Conservation (phyloP, 2,888 invertebrate genomes). For the Cistogaster globosa region DNA sequence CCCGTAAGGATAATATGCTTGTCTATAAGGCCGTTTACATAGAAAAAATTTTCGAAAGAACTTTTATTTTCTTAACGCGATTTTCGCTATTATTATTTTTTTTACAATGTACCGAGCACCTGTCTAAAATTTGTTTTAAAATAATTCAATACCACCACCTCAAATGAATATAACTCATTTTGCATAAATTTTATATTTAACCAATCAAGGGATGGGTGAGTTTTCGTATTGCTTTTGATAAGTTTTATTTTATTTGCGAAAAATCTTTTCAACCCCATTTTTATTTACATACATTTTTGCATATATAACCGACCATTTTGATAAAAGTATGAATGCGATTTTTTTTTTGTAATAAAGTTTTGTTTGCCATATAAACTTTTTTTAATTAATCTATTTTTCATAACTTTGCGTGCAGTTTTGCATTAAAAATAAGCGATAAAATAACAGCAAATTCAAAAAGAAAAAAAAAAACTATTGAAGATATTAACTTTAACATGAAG, state of each 20-base stretch:
- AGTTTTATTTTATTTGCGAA: slow-evolving; percentile 10
- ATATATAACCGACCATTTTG: slow-evolving; percentile 42
- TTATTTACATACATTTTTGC: background rate
- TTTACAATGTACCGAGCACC: no score
- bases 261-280: slow-evolving; percentile 46
- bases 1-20: no score
- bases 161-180: slow-evolving; percentile 9
- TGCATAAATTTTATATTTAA: slow-evolving; percentile 39
- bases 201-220: slow-evolving; percentile 50
- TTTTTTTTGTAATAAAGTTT: slow-evolving; percentile 16
- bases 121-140: no score
- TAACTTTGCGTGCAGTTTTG: slow-evolving; percentile 62
- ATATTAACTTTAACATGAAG: background rate
- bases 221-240: background rate
- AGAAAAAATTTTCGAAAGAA: no score
- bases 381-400: slow-evolving; percentile 44
- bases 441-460: background rate
- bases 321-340: slow-evolving; percentile 49
- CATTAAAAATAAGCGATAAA: slow-evolving; percentile 41
- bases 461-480: background rate
- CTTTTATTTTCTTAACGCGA: no score
- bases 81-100: no score
- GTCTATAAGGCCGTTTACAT: no score
- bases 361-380: background rate
- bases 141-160: background rate